Conservation (phyloP, 2,113 vertebrate genomes). For the Lagenorhynchus albirostris region DNA sequence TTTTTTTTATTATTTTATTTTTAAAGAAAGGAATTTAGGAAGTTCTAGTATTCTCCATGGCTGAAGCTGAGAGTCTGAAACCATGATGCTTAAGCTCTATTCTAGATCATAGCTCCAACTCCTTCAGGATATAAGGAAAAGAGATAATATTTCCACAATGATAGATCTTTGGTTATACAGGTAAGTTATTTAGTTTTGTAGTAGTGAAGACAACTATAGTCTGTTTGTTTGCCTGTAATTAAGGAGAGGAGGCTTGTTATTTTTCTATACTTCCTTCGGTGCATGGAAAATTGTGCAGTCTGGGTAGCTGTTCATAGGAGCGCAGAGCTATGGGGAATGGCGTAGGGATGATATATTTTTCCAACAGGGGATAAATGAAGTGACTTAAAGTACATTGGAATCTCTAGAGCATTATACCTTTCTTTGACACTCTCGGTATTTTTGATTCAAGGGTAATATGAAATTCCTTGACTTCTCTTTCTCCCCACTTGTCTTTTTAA, state of each 20-base stretch:
- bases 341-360: slow-evolving; percentile 7
- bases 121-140: slow-evolving; percentile 70
- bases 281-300: not conserved
- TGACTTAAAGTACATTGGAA: not conserved
- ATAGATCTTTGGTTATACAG: slow-evolving; percentile 73
- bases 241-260: not conserved
- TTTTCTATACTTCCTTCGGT: not conserved
- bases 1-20: slow-evolving; percentile 64
- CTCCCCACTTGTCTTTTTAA: not conserved
- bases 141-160: slow-evolving; percentile 71
- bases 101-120: slow-evolving; percentile 68
- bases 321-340: not conserved
- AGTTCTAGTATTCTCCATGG: slow-evolving; percentile 70
- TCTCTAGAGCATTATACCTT: not conserved
- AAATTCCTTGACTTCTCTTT: slow-evolving; percentile 41
- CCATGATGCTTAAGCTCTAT: slow-evolving; percentile 63
- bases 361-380: not conserved
- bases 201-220: slow-evolving; percentile 41
- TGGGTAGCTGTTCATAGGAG: not conserved
- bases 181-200: slow-evolving; percentile 69
- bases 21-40: slow-evolving; percentile 70
- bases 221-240: not conserved
- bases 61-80: slow-evolving; percentile 71
- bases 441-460: not conserved
- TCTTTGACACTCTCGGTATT: not conserved